Evolutionary conservation across 2,888 invertebrate species (phyloP).

Genomic region (Hartigia nigra): DNA sequence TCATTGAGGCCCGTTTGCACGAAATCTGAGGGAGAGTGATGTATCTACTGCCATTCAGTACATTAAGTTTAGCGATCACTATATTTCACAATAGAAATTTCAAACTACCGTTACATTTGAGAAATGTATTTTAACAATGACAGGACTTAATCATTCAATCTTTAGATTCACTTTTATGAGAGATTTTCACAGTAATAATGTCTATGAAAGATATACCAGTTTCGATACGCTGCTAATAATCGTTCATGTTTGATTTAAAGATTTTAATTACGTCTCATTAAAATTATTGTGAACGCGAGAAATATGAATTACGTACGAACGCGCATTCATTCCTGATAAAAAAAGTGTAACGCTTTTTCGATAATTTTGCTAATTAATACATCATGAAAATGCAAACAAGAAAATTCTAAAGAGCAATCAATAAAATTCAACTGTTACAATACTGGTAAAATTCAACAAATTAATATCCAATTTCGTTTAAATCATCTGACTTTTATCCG

Average conservation of each 20-base stretch:
- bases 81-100: conserved; percentile 4
- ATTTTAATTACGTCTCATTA: background rate
- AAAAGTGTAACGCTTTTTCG: background rate
- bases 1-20: background rate
- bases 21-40: background rate
- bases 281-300: background rate
- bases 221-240: background rate
- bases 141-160: background rate
- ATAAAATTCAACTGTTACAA: background rate
- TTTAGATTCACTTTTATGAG: background rate
- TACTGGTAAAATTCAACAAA: background rate
- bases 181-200: background rate
- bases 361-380: background rate
- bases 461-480: background rate
- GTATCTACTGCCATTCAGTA: background rate
- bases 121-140: background rate
- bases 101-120: background rate
- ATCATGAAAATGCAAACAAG: background rate
- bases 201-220: background rate
- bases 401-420: background rate
- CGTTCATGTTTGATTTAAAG: background rate
- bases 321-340: background rate
- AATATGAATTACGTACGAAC: background rate
- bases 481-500: background rate
- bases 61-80: conserved; percentile 6